Evolutionary conservation across 2,888 invertebrate genomes (phyloP), one percentile per base, ranked within the genome.

Genomic region (Latheticus oryzae): DNA sequence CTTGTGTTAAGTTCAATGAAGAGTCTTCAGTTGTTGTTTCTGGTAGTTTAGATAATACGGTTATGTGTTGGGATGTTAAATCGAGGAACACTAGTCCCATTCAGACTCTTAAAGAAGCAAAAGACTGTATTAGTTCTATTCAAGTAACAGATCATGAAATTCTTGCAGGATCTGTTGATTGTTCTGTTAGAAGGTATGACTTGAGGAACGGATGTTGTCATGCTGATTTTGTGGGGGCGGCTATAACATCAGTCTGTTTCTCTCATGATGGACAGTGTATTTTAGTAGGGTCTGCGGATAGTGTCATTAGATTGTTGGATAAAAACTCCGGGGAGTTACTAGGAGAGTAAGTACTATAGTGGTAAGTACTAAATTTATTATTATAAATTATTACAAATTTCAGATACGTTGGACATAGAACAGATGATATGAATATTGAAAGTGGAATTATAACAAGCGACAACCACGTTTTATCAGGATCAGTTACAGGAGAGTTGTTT

Each of bases 221-320:
- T 50, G 84, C 88, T 1, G 97, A 98, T 78, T 91, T 88, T 74
- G 83, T 96, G 42, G 95, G 94, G 62, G 90, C 87, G 61, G 83
- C 96, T 1, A 84, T 97, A 1, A 94, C 94, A 0, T 91, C 87
- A 72, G 89, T 91, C 1, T 87, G 84, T 59, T 85, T 97, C 66
- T 96, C 97, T 0, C 86, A 90, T 65, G 99, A 99, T 77, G 93
- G 92, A 0, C 97, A 97, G 72, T 98, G 98, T 73, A 82, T 93
- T 58, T 81, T 99, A 9, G 84, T 88, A 1, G 91, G 94, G 66
- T 91, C 94, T 65, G 85, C 92, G 3, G 95, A 97, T 76, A 89
- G 87, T 65, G 84, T 86, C 0, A 81, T 98, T 1, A 87, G 91
- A 71, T 81, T 99, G 40, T 84, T 98, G 65, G 99, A 99, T 76